Conservation (phyloP, 2,888 invertebrate species). For the Plutella xylostella region DNA sequence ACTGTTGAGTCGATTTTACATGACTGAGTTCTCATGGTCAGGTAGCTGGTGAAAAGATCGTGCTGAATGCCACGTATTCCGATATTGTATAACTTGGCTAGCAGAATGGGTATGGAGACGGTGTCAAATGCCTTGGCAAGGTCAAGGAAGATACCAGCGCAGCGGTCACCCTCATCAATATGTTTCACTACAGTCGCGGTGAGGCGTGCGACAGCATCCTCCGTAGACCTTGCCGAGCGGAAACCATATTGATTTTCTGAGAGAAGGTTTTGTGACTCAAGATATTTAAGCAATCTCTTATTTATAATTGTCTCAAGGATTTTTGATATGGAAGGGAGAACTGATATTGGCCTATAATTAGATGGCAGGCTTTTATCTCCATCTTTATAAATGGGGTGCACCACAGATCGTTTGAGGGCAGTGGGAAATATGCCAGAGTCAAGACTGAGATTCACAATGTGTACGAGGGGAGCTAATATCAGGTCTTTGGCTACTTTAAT, state of each 20-base stretch:
- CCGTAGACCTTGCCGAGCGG: conserved; percentile 10
- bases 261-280: conserved; percentile 9
- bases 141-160: conserved; percentile 12
- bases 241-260: conserved; percentile 15
- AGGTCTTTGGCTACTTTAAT: conserved; percentile 1
- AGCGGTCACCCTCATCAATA: conserved; percentile 6
- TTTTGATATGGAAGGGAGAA: conserved; percentile 6
- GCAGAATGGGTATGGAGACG: conserved; percentile 1
- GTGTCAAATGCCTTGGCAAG: conserved; percentile 13
- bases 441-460: conserved; percentile 8
- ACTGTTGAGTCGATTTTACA: not conserved
- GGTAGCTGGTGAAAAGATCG: conserved; percentile 11
- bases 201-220: conserved; percentile 9
- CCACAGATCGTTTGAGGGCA: conserved; percentile 8
- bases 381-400: conserved; percentile 12
- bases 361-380: conserved; percentile 8
- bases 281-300: conserved; percentile 2
- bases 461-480: conserved; percentile 2
- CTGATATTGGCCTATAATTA: conserved; percentile 9
- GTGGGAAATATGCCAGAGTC: conserved; percentile 10
- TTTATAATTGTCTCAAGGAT: conserved; percentile 11
- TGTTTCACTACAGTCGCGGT: conserved; percentile 2
- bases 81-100: conserved; percentile 6
- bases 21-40: not conserved
- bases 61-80: conserved; percentile 11